Evolutionary conservation across 2,113 vertebrate species (phyloP).

Genomic region (Panthera uncia): DNA sequence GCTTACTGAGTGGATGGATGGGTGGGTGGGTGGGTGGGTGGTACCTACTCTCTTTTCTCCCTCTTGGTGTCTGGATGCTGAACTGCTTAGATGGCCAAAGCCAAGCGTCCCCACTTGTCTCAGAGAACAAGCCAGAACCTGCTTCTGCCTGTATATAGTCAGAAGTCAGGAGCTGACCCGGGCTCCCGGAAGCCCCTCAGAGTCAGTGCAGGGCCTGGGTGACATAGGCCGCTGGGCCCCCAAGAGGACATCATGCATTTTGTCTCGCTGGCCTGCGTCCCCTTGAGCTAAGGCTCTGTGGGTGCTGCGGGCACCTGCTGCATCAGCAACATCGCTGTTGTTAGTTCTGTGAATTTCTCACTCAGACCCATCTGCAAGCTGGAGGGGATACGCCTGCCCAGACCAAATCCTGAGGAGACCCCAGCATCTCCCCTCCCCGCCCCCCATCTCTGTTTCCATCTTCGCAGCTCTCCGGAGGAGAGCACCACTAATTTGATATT

Average conservation of each 20-base stretch:
- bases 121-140: neutral
- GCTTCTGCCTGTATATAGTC: neutral
- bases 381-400: neutral
- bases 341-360: neutral
- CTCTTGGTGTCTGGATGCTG: neutral
- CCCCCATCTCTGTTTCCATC: fast-evolving
- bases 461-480: neutral
- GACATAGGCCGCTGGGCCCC: neutral
- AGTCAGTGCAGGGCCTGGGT: fast-evolving
- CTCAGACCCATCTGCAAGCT: neutral
- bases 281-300: neutral
- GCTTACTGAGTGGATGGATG: neutral
- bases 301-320: neutral
- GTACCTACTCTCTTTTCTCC: neutral
- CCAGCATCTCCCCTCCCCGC: neutral
- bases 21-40: too few relatives aligned
- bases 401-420: neutral
- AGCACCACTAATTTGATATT: neutral
- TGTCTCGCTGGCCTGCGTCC: neutral
- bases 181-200: neutral
- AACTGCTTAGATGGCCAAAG: neutral
- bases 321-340: neutral
- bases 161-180: neutral
- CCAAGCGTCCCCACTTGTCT: neutral
- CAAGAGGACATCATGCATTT: fast-evolving